These are phyloP conservation scores for Pao palembangensis DNA, from an alignment of 2,113 vertebrate genomes.

Conservation along the genomic window DNA sequence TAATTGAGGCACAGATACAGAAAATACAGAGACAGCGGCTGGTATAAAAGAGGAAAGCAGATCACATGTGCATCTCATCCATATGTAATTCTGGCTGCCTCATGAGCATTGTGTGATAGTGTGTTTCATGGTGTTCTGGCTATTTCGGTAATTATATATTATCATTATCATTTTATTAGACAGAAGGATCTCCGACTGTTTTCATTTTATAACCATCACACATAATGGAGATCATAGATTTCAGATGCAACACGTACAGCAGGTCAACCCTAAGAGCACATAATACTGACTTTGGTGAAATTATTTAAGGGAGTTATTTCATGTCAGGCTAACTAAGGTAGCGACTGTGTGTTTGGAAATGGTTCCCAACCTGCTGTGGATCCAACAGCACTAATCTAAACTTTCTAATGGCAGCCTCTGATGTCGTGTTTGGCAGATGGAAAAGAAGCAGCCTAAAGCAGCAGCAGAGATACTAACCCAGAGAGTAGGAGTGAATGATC, in stretches of 20 bases:
- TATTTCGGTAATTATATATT: too few relatives aligned
- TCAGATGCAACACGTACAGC: not conserved
- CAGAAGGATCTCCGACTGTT: too few relatives aligned
- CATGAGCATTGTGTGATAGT: too few relatives aligned
- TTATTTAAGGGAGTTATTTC: conserved; percentile 1
- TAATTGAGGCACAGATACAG: too few relatives aligned
- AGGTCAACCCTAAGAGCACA: not conserved
- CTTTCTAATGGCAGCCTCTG: conserved; percentile 34
- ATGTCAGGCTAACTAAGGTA: conserved; percentile 6
- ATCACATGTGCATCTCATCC: too few relatives aligned
- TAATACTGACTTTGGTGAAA: not conserved
- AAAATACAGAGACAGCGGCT: too few relatives aligned
- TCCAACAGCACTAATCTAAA: conserved; percentile 21
- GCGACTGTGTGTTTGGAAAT: conserved; percentile 23
- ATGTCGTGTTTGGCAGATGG: conserved; percentile 26
- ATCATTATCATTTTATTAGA: too few relatives aligned
- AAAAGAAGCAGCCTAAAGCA: conserved; percentile 40
- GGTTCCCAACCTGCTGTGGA: conserved; percentile 2
- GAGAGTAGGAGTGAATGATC: conserved; percentile 55
- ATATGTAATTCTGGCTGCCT: too few relatives aligned
- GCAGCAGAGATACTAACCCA: conserved; percentile 39
- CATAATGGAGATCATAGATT: too few relatives aligned
- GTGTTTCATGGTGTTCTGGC: too few relatives aligned
- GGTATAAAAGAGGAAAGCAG: too few relatives aligned
- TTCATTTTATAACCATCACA: too few relatives aligned